Evolutionary conservation across 2,797 vertebrate species (phyloP).

Genomic region (Epinephelus malabaricus): DNA sequence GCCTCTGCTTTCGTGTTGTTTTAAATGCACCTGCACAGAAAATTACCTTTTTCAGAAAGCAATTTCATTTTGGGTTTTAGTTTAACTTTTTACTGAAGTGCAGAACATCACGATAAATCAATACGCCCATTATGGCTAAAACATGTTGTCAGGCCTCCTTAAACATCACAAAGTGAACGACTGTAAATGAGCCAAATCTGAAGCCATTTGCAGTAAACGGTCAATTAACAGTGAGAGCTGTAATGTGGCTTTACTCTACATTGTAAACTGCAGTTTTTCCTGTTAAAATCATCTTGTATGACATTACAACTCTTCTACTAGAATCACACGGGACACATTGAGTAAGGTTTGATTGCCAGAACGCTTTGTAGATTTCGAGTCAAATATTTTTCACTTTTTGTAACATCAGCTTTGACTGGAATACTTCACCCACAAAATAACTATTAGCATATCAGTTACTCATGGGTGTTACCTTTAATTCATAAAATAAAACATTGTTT

Average conservation of each 20-base stretch:
- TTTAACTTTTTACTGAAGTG: slow-evolving; percentile 7
- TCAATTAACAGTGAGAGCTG: slow-evolving; percentile 60
- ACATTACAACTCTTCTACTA: slow-evolving; percentile 19
- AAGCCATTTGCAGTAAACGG: slow-evolving; percentile 61
- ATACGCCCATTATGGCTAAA: slow-evolving; percentile 25
- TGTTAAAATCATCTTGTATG: slow-evolving; percentile 29
- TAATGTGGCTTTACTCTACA: slow-evolving; percentile 39
- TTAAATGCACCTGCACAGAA: not conserved
- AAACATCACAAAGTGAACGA: slow-evolving; percentile 51
- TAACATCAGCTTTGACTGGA: not conserved
- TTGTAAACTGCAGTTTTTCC: slow-evolving; percentile 43
- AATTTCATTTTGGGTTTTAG: not conserved
- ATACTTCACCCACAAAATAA: no score
- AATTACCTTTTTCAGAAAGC: slow-evolving; percentile 5
- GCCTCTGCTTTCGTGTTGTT: not conserved
- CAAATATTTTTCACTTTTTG: slow-evolving; percentile 2
- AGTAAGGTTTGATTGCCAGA: slow-evolving; percentile 12
- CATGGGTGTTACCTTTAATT: no score
- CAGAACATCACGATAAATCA: slow-evolving; percentile 9
- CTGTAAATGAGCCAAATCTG: slow-evolving; percentile 64
- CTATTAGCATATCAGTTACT: no score
- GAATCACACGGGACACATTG: not conserved
- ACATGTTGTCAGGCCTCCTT: slow-evolving; percentile 45
- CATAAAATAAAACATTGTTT: no score
- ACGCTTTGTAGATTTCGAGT: not conserved